Conservation (phyloP, 2,888 invertebrate species). For the Macropis europaea region DNA sequence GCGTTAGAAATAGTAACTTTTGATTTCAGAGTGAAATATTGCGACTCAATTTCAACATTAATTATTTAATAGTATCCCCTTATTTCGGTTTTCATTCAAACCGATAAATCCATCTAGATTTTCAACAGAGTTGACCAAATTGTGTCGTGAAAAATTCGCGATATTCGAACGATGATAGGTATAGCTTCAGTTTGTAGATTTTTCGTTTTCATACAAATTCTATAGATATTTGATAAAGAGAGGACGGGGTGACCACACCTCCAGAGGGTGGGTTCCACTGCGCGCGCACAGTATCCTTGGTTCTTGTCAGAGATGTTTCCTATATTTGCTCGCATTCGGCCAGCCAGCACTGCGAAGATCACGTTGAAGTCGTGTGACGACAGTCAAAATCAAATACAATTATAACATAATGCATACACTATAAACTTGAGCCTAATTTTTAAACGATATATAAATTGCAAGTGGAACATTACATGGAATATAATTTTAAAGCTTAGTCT, state of each 20-base stretch:
- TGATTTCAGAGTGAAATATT: too few species aligned
- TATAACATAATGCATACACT: background rate
- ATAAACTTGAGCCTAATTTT: background rate
- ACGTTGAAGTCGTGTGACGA: constrained; percentile 8
- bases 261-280: constrained; percentile 66
- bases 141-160: constrained; percentile 5
- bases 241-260: constrained; percentile 69
- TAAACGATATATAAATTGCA: too few species aligned
- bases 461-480: too few species aligned
- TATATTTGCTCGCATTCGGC: constrained; percentile 45
- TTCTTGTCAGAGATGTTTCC: constrained; percentile 50
- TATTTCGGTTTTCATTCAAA: background rate
- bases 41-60: background rate
- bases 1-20: too few species aligned
- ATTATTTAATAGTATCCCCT: background rate
- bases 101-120: background rate
- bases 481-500: too few species aligned
- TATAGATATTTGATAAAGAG: constrained; percentile 46
- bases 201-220: constrained; percentile 35
- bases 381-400: background rate
- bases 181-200: constrained; percentile 13
- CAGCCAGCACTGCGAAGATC: constrained; percentile 29
- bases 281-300: constrained; percentile 66
- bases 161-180: constrained; percentile 10
- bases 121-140: background rate